phyloP scores from a whole-genome alignment of 2,797 vertebrate species.

The Heliangelus exortis region DNA sequence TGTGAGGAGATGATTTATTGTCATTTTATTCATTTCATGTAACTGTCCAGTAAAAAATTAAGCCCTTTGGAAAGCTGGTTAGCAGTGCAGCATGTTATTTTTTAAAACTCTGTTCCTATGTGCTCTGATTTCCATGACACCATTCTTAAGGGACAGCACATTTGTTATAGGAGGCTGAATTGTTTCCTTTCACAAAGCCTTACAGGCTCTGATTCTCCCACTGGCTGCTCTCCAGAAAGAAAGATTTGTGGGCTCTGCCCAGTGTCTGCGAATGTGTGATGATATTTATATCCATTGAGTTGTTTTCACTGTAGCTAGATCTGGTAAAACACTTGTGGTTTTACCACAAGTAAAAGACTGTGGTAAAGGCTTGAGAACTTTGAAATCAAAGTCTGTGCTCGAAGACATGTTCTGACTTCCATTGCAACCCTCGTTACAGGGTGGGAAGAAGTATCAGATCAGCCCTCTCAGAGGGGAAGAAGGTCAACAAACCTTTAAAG shows the following conservation, averaged over 20 bases:
- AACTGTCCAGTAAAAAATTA: slow-evolving; percentile 8
- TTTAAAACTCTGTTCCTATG: slow-evolving; percentile 3
- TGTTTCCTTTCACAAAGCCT: slow-evolving; percentile 52
- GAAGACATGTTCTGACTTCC: background rate
- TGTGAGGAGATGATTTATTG: slow-evolving; percentile 32
- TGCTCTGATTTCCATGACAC: slow-evolving; percentile 52
- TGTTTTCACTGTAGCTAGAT: slow-evolving; percentile 53
- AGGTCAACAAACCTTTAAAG: background rate
- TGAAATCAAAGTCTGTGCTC: slow-evolving; percentile 6
- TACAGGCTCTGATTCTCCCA: slow-evolving; percentile 24
- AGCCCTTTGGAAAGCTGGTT: slow-evolving; percentile 39
- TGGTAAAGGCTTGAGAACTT: background rate
- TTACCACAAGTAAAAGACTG: slow-evolving; percentile 34
- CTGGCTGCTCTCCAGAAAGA: slow-evolving; percentile 56
- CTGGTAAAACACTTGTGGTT: slow-evolving; percentile 59
- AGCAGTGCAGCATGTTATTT: slow-evolving; percentile 30
- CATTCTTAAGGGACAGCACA: slow-evolving; percentile 41
- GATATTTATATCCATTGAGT: slow-evolving; percentile 52
- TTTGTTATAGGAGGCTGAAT: slow-evolving; percentile 47
- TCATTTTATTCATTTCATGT: slow-evolving; percentile 44
- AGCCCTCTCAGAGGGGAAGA: background rate
- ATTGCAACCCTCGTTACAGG: background rate
- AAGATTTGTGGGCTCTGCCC: slow-evolving; percentile 55
- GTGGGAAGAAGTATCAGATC: background rate
- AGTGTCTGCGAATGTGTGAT: slow-evolving; percentile 55